These are phyloP conservation scores for Tribolium castaneum DNA, from an alignment of 1,140 invertebrate genomes.

Conservation along the genomic window DNA sequence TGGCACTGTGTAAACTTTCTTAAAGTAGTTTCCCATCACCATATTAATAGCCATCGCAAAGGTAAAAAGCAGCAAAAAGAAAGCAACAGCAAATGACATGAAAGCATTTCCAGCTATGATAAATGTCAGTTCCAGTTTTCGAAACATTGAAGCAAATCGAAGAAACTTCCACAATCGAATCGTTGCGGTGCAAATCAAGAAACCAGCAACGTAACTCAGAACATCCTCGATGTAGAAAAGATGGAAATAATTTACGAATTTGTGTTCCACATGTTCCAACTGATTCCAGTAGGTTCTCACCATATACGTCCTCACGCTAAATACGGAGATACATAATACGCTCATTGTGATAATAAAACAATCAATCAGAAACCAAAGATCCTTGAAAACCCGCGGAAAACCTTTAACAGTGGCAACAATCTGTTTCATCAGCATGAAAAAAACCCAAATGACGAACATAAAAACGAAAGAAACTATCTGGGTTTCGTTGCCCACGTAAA, in stretches of 20 bases:
- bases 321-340: slow-evolving; percentile 17
- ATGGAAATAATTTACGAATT: slow-evolving; percentile 53
- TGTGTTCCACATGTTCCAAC: slow-evolving; percentile 46
- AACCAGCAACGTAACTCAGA: slow-evolving; percentile 44
- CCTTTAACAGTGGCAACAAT: neutral
- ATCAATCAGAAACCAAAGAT: slow-evolving; percentile 41
- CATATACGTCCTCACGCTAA: neutral
- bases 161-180: slow-evolving; percentile 54
- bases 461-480: neutral
- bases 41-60: slow-evolving; percentile 40
- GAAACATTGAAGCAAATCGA: slow-evolving; percentile 49
- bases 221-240: slow-evolving; percentile 47
- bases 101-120: slow-evolving; percentile 20
- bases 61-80: slow-evolving; percentile 39
- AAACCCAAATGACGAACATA: slow-evolving; percentile 7
- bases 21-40: slow-evolving; percentile 24
- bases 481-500: slow-evolving; percentile 17
- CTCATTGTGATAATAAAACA: slow-evolving; percentile 36
- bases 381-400: neutral
- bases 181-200: slow-evolving; percentile 51
- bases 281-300: slow-evolving; percentile 21
- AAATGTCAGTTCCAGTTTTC: slow-evolving; percentile 51
- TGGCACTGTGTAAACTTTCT: slow-evolving; percentile 27
- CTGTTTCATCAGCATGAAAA: slow-evolving; percentile 1
- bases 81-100: slow-evolving; percentile 38